Evolutionary conservation across 35 echinoderm and acorn worm species (phyloP).

Genomic region (Anneissia japonica): DNA sequence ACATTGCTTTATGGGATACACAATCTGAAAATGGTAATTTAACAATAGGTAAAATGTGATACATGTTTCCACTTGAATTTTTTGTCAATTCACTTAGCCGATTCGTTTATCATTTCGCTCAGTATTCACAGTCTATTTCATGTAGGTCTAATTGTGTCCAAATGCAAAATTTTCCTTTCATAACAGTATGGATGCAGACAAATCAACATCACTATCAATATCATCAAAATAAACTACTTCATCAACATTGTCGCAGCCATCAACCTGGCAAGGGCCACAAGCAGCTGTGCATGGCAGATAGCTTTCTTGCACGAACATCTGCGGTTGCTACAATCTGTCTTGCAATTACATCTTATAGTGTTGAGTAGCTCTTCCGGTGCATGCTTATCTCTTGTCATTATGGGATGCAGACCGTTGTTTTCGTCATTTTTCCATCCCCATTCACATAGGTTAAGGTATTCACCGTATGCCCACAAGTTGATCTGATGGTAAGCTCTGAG

Average conservation of each 20-base stretch:
- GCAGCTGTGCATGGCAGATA: slow-evolving; percentile 7
- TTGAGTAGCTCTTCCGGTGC: slow-evolving; percentile 12
- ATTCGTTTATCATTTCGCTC: no score
- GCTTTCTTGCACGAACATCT: slow-evolving; percentile 17
- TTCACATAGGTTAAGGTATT: neutral
- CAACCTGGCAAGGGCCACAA: slow-evolving; percentile 15
- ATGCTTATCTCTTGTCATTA: neutral
- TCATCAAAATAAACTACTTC: no score
- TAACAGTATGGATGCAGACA: no score
- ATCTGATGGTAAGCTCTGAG: neutral
- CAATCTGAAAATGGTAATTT: no score
- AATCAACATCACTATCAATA: no score
- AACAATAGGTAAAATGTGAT: no score
- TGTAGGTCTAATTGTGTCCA: no score
- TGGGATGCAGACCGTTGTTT: neutral
- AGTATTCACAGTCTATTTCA: no score
- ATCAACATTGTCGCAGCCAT: neutral
- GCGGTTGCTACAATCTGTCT: neutral
- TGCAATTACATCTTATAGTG: slow-evolving; percentile 25
- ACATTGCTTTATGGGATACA: no score
- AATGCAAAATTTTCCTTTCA: no score
- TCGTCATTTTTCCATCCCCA: slow-evolving; percentile 21
- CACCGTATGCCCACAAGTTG: neutral
- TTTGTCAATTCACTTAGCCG: no score
- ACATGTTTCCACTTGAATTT: no score